A percentile compares a stretch with the other conserved stretches of the same genome.
Evolutionary conservation across 2,113 vertebrate species (phyloP).

Genomic region (Hippolais icterina): DNA sequence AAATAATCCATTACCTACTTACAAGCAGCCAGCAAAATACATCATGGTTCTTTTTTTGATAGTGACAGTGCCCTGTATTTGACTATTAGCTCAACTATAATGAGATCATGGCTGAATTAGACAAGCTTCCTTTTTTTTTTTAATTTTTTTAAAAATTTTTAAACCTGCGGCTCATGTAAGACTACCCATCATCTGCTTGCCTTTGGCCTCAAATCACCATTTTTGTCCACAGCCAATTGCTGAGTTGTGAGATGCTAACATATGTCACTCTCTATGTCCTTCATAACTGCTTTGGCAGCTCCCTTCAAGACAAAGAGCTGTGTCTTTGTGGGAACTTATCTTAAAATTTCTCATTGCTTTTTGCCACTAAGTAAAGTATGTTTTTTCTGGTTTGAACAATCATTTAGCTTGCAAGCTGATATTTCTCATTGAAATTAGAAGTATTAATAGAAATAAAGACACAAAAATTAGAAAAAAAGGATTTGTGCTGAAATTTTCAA

Average conservation of each 20-base stretch:
- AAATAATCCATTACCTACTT: slow-evolving; percentile 28
- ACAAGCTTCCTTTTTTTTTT: neutral
- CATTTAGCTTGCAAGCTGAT: neutral
- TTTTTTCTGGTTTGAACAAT: neutral
- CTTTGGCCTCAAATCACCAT: neutral
- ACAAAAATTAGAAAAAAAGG: neutral
- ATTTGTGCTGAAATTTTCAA: neutral
- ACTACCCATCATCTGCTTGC: neutral
- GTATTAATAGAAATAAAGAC: neutral
- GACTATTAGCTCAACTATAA: neutral
- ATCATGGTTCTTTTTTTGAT: neutral
- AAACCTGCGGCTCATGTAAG: neutral
- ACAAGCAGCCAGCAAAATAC: neutral
- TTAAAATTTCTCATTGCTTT: neutral
- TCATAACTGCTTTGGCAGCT: neutral
- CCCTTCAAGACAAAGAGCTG: neutral
- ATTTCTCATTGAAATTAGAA: neutral
- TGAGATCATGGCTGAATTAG: neutral
- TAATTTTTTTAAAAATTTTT: neutral
- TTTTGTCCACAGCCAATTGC: neutral
- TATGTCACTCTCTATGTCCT: neutral
- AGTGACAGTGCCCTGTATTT: neutral
- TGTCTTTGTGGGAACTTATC: neutral
- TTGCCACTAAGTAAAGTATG: neutral
- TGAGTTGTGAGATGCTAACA: neutral